phyloP scores from a whole-genome alignment of 2,797 vertebrate species.

The Hephaestus fuliginosus region DNA sequence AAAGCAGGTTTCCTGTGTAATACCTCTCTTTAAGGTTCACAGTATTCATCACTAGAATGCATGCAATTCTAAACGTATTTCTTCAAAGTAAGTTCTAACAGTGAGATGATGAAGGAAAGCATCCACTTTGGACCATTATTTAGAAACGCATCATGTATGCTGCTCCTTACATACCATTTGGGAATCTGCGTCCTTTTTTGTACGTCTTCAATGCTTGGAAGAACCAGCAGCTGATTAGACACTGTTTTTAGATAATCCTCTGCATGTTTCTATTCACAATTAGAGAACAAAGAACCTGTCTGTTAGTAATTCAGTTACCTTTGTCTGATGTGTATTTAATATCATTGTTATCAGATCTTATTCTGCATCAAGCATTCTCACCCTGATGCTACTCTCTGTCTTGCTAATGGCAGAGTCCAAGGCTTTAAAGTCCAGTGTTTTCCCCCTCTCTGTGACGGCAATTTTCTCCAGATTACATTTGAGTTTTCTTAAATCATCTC shows the following conservation, averaged over 20 bases:
- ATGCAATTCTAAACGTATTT: slow-evolving; percentile 15
- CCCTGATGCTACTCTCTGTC: slow-evolving; percentile 80
- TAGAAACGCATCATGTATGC: neutral
- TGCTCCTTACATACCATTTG: slow-evolving; percentile 74
- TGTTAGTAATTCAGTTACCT: neutral
- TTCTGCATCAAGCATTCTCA: slow-evolving; percentile 47
- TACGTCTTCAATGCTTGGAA: slow-evolving; percentile 76
- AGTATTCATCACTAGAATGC: neutral
- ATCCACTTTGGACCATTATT: neutral
- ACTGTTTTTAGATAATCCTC: slow-evolving; percentile 84
- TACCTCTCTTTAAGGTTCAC: slow-evolving; percentile 20
- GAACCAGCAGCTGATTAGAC: slow-evolving; percentile 81
- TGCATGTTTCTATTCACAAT: slow-evolving; percentile 67
- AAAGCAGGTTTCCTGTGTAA: slow-evolving; percentile 74
- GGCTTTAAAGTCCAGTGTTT: slow-evolving; percentile 73
- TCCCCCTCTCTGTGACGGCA: slow-evolving; percentile 38
- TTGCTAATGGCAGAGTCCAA: slow-evolving; percentile 82
- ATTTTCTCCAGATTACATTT: slow-evolving; percentile 73
- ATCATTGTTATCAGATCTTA: neutral
- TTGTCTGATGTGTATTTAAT: slow-evolving; percentile 1
- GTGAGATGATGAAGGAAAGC: neutral
- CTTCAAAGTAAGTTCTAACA: neutral
- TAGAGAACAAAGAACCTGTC: slow-evolving; percentile 1
- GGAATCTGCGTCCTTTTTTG: slow-evolving; percentile 68
- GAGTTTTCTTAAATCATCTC: slow-evolving; percentile 86